These are phyloP conservation scores for Drosophila lini DNA, from an alignment of 1,140 invertebrate species.

Conservation along the genomic window DNA sequence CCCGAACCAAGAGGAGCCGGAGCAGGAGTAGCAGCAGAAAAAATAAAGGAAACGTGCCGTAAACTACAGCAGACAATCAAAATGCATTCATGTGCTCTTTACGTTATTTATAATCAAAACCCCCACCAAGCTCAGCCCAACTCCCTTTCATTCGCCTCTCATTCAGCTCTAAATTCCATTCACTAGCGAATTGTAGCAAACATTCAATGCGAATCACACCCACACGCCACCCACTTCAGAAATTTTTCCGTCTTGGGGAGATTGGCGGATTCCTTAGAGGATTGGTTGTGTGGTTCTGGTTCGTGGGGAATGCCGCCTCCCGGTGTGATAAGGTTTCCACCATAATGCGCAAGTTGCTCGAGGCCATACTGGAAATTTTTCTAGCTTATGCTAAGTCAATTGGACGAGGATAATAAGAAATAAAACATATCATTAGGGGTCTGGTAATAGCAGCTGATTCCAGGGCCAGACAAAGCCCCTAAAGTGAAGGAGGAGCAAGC, in stretches of 20 bases:
- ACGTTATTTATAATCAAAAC: constrained; percentile 77
- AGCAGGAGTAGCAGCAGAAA: constrained; percentile 5
- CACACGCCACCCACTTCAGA: constrained; percentile 1
- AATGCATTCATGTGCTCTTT: constrained; percentile 81
- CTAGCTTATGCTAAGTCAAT: constrained; percentile 23
- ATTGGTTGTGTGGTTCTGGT: constrained; percentile 5
- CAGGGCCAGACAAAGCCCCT: constrained; percentile 13
- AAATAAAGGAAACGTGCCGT: constrained; percentile 71
- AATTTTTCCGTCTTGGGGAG: constrained; percentile 1
- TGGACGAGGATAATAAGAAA: constrained; percentile 37
- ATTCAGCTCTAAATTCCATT: constrained; percentile 70
- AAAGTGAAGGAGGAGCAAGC: background rate
- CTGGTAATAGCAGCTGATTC: constrained; percentile 10
- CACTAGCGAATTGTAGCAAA: constrained; percentile 63
- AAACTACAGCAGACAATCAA: constrained; percentile 79
- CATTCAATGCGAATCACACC: constrained; percentile 49
- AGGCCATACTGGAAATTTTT: constrained; percentile 20
- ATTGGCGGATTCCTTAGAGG: background rate
- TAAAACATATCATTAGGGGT: constrained; percentile 23
- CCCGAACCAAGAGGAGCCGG: background rate
- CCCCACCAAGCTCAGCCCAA: background rate
- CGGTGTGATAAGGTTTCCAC: constrained; percentile 27
- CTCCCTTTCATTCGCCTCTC: constrained; percentile 48
- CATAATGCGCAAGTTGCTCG: constrained; percentile 26
- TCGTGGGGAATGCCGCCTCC: constrained; percentile 14